phyloP scores from a whole-genome alignment of 1,140 invertebrate genomes.

The Aricia agestis region DNA sequence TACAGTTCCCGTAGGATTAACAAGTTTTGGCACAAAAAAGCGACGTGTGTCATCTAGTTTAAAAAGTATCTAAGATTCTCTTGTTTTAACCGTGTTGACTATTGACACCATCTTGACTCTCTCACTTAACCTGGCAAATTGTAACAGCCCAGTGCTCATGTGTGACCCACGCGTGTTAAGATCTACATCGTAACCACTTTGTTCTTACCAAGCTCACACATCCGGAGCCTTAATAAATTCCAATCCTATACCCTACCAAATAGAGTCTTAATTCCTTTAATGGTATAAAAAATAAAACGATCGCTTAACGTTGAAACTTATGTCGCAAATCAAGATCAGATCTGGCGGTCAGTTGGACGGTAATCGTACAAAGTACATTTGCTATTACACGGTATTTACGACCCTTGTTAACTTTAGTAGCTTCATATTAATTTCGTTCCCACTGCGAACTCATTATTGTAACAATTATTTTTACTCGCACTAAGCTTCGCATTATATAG shows the following conservation, averaged over 20 bases:
- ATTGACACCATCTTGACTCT: too few species aligned
- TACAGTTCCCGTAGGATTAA: too few species aligned
- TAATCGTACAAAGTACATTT: conserved; percentile 47
- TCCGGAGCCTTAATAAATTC: too few species aligned
- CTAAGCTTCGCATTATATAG: not conserved
- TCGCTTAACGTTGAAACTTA: conserved; percentile 48
- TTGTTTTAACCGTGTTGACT: too few species aligned
- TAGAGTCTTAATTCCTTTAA: too few species aligned
- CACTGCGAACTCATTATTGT: conserved; percentile 33
- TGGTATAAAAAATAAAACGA: too few species aligned
- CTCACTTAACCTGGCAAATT: too few species aligned
- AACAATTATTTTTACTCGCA: conserved; percentile 30
- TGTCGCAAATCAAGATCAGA: conserved; percentile 59
- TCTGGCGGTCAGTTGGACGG: conserved; percentile 57
- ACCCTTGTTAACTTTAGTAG: conserved; percentile 47
- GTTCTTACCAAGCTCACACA: conserved; percentile 33
- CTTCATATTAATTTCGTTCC: conserved; percentile 33
- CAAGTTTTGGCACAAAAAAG: too few species aligned
- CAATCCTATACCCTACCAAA: too few species aligned
- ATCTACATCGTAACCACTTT: conserved; percentile 56
- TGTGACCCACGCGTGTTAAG: conserved; percentile 40
- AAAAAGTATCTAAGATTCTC: too few species aligned
- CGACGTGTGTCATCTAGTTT: too few species aligned
- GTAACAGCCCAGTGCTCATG: too few species aligned
- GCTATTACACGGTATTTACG: conserved; percentile 44